Base-by-base conservation (phyloP, 2,888 invertebrate genomes). In the Chloroclysta siterata region DNA sequence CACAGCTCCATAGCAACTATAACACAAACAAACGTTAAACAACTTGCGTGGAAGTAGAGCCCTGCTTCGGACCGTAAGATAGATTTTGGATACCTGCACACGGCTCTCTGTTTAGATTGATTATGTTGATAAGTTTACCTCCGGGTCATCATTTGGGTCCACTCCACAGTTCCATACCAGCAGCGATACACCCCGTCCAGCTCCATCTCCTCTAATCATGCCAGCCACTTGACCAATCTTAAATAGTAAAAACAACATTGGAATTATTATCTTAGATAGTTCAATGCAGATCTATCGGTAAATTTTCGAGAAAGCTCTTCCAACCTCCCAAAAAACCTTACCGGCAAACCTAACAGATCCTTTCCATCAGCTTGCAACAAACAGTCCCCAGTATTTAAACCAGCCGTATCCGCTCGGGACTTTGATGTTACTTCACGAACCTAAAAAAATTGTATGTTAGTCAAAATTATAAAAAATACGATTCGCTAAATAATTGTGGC, bases 361-460 rank as follows among this genome's bases (percentile, higher is more conserved):
- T 84, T 88, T 0, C 93, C 93, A 75, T 95, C 94, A 33, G 95
- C 94, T 84, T 95, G 95, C 64, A 96, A 87, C 68, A 97, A 80
- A 78, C 96, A 96, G 81, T 96, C 96, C 0, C 96, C 96, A 22
- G 94, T 89, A 79, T 93, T 94, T 50, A 96, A 81, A 0, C 96
- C 96, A 0, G 95, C 94, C 0, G 79, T 65, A 60, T 95, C 94
- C 0, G 96, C 96, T 60, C 95, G 89, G 1, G 95, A 95, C 6
- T 90, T 94, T 0, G 82, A 77, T 17, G 95, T 95, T 22, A 96
- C 95, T 58, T 94, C 94, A 61, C 94, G 94, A 13, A 95, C 94
- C 95, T 95, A 53, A 8, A 17, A 29, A 29, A 44, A n/a, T 29
- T 39, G 28, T 22, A 22, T 1, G 22, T 22, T 2, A 1, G 15